phyloP scores from a whole-genome alignment of 2,888 invertebrate genomes.

The Morpho achilles region DNA sequence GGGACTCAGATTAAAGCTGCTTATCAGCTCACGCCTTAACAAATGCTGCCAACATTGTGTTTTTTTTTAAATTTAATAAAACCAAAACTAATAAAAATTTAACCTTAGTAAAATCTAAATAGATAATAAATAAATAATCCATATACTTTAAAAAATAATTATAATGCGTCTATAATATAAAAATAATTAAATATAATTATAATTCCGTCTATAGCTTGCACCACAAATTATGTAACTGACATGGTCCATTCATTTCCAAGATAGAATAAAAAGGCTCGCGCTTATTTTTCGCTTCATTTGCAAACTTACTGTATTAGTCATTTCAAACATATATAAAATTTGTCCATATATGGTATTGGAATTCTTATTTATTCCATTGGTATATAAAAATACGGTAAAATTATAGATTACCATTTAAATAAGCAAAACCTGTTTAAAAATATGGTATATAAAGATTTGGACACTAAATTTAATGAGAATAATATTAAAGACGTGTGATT shows the following conservation, averaged over 20 bases:
- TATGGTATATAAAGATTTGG: too few relatives aligned
- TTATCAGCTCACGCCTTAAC: too few relatives aligned
- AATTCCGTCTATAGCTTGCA: conserved; percentile 27
- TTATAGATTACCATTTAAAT: conserved; percentile 7
- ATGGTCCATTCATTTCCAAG: conserved; percentile 37
- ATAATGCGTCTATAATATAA: too few relatives aligned
- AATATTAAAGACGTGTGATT: too few relatives aligned
- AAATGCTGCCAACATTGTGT: too few relatives aligned
- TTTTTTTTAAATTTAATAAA: too few relatives aligned
- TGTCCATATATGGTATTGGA: conserved; percentile 15
- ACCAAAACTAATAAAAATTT: too few relatives aligned
- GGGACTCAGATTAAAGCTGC: too few relatives aligned
- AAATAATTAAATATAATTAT: neutral
- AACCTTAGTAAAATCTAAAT: too few relatives aligned
- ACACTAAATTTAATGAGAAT: too few relatives aligned
- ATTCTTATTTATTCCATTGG: conserved; percentile 9
- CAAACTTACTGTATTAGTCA: conserved; percentile 30
- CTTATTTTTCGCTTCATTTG: conserved; percentile 36
- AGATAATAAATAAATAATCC: too few relatives aligned
- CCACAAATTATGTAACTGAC: conserved; percentile 35
- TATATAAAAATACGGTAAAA: conserved; percentile 2
- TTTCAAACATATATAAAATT: conserved; percentile 27
- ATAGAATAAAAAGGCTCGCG: conserved; percentile 36
- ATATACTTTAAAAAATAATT: too few relatives aligned
- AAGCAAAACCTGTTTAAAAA: neutral